Percentiles rank a stretch among this genome's conserved stretches.
These are phyloP conservation scores for Taurulus bubalis DNA, from an alignment of 2,113 vertebrate species.

Conservation along the genomic window DNA sequence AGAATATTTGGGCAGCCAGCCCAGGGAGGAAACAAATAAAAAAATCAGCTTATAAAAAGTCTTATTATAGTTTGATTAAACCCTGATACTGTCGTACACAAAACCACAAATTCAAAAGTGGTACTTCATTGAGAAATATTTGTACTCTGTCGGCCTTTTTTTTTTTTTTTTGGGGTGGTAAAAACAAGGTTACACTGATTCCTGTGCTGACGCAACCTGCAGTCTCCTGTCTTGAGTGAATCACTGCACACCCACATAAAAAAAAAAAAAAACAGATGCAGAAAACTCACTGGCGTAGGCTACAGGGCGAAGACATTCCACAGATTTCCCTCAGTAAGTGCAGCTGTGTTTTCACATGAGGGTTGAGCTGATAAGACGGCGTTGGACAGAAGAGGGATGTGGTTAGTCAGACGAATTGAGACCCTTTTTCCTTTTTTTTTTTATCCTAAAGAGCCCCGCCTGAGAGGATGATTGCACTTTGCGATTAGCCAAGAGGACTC, in stretches of 20 bases:
- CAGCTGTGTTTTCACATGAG: constrained; percentile 25
- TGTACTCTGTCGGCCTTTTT: neutral
- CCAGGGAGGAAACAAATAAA: constrained; percentile 30
- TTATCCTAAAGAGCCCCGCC: neutral
- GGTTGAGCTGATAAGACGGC: constrained; percentile 16
- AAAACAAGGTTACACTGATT: neutral
- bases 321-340: neutral
- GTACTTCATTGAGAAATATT: neutral
- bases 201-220: neutral
- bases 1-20: constrained; percentile 37
- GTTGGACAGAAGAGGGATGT: constrained; percentile 1
- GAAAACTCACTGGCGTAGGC: too few relatives aligned
- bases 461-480: constrained; percentile 2
- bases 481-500: constrained; percentile 15
- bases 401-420: neutral
- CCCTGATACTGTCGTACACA: neutral
- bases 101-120: constrained; percentile 16
- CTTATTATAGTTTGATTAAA: constrained; percentile 15
- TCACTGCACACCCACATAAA: neutral
- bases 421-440: constrained; percentile 12
- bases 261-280: neutral
- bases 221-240: constrained; percentile 3
- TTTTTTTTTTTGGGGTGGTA: neutral
- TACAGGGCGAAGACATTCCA: neutral
- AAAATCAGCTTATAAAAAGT: constrained; percentile 27